These are phyloP conservation scores for Diaphora mendica DNA, from an alignment of 2,888 invertebrate genomes.

Conservation along the genomic window DNA sequence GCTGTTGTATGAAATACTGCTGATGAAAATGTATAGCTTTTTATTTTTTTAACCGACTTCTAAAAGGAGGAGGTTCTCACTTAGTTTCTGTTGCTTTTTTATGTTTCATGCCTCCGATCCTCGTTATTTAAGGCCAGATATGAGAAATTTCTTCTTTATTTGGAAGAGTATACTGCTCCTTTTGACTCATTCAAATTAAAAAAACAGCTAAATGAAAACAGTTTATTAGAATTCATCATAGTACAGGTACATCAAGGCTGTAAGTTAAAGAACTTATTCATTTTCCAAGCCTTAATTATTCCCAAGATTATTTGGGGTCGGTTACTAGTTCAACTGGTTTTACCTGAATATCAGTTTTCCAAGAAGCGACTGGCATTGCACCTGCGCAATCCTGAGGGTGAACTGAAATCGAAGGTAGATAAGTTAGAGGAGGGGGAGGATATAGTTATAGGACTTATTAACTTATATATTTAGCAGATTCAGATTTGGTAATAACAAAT, in stretches of 20 bases:
- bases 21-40: conserved; percentile 25
- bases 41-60: background rate
- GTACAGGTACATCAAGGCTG: background rate
- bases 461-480: too few species aligned
- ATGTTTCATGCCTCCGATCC: background rate
- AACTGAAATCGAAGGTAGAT: too few species aligned
- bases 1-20: conserved; percentile 60
- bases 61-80: background rate
- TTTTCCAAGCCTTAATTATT: too few species aligned
- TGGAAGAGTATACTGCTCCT: background rate
- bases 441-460: too few species aligned
- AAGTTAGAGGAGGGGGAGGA: too few species aligned
- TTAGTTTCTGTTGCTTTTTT: background rate
- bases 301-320: too few species aligned
- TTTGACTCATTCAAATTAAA: background rate
- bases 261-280: too few species aligned
- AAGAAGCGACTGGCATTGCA: too few species aligned
- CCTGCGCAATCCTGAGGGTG: too few species aligned
- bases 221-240: background rate
- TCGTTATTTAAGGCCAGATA: background rate
- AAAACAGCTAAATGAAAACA: background rate
- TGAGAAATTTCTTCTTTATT: background rate
- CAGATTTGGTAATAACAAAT: too few species aligned
- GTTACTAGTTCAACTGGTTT: too few species aligned
- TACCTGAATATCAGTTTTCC: too few species aligned